These are phyloP conservation scores for Furnarius figulus DNA, from an alignment of 2,113 vertebrate genomes.

Conservation along the genomic window DNA sequence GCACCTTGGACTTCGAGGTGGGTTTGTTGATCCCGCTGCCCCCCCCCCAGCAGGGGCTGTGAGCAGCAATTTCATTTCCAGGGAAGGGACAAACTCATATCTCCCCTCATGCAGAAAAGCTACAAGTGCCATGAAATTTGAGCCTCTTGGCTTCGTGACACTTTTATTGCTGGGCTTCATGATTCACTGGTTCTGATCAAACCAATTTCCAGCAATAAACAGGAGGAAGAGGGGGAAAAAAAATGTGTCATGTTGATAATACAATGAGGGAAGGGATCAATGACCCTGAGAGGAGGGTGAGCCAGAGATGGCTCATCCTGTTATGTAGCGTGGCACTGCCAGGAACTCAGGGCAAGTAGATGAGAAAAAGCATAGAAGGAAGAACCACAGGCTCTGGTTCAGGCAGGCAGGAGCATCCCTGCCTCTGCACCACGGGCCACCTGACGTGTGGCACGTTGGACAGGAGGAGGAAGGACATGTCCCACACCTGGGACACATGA, in stretches of 20 bases:
- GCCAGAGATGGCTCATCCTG: neutral
- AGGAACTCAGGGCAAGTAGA: neutral
- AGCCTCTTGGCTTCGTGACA: neutral
- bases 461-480: neutral
- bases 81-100: neutral
- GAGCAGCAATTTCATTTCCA: neutral
- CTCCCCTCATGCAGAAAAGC: neutral
- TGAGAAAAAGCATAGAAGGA: neutral
- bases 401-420: neutral
- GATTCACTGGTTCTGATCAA: conserved; percentile 33
- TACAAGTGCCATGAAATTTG: neutral
- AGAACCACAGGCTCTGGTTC: neutral
- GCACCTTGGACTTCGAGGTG: neutral
- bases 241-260: neutral
- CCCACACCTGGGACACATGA: neutral
- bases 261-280: neutral
- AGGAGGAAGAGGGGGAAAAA: neutral
- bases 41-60: neutral
- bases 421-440: too few species aligned
- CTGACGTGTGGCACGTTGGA: neutral
- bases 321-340: neutral
- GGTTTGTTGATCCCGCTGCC: neutral
- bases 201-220: conserved; percentile 37
- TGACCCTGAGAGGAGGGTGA: neutral
- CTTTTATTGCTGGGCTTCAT: neutral